phyloP scores from a whole-genome alignment of 1,140 invertebrate genomes.

The Drosophila hydei region DNA sequence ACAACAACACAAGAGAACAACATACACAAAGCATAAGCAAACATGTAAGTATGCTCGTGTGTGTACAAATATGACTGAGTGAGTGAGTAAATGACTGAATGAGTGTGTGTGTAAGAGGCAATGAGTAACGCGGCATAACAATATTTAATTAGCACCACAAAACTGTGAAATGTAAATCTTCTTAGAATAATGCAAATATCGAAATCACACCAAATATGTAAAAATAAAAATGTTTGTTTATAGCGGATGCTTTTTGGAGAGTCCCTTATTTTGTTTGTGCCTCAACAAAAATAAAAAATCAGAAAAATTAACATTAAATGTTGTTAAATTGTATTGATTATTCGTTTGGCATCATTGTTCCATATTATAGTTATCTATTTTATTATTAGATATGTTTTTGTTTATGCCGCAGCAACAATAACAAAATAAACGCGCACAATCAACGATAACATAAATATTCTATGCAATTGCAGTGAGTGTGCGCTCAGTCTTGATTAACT shows the following conservation, averaged over 20 bases:
- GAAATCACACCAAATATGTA: constrained; percentile 11
- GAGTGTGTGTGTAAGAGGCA: constrained; percentile 21
- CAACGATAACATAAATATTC: constrained; percentile 31
- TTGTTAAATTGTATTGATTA: not conserved
- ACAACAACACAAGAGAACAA: constrained; percentile 55
- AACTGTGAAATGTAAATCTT: constrained; percentile 36
- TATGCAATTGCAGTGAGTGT: constrained; percentile 45
- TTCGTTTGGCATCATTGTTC: not conserved
- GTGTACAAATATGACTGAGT: no score
- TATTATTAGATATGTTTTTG: constrained; percentile 3
- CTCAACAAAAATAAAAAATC: constrained; percentile 40
- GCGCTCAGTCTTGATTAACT: constrained; percentile 21
- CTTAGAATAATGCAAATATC: constrained; percentile 12
- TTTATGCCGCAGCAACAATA: constrained; percentile 38
- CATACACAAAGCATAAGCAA: constrained; percentile 57
- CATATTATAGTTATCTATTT: not conserved
- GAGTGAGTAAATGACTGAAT: no score
- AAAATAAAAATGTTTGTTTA: constrained; percentile 25
- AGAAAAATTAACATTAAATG: not conserved
- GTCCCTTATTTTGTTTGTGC: constrained; percentile 27
- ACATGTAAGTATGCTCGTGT: constrained; percentile 47
- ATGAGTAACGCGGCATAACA: constrained; percentile 39
- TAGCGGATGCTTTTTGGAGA: not conserved
- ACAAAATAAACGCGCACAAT: constrained; percentile 25
- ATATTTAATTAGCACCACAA: constrained; percentile 42